phyloP scores from a whole-genome alignment of 2,113 vertebrate genomes.

The Zapus hudsonius region DNA sequence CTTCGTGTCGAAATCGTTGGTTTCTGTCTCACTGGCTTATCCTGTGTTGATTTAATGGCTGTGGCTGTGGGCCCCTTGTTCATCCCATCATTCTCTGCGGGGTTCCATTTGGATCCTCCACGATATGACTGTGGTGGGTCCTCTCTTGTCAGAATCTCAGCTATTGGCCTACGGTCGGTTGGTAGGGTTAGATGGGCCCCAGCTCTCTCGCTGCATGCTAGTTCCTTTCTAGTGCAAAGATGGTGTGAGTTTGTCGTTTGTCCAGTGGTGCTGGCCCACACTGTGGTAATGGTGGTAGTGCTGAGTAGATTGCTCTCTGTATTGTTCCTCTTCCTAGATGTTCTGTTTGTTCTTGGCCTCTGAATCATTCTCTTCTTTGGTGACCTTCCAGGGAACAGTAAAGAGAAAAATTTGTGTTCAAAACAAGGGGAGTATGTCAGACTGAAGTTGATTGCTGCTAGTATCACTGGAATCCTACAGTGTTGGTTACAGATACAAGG shows the following conservation, averaged over 20 bases:
- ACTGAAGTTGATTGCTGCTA: background rate
- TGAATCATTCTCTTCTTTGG: conserved; percentile 41
- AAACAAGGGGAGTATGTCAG: background rate
- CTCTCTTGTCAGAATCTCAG: no score
- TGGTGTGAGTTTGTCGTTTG: conserved; percentile 41
- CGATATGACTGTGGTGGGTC: no score
- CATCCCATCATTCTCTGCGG: no score
- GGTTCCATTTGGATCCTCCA: no score
- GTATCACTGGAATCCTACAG: background rate
- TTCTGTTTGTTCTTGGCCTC: conserved; percentile 27
- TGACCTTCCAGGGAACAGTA: conserved; percentile 37
- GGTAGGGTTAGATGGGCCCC: no score
- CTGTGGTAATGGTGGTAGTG: background rate
- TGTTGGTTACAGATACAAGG: background rate
- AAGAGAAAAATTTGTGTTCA: conserved; percentile 19
- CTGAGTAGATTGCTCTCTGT: background rate
- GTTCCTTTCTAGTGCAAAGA: background rate
- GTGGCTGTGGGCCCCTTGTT: no score
- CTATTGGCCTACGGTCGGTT: no score
- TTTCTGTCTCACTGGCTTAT: no score
- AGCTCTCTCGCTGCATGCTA: no score
- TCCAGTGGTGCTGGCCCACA: background rate
- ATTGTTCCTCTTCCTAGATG: conserved; percentile 1
- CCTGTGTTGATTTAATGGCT: no score
- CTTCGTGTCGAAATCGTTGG: no score